Percentiles rank a stretch among this genome's conserved stretches.
These are phyloP conservation scores for Maniola hyperantus DNA, from an alignment of 2,888 invertebrate genomes.

Conservation along the genomic window DNA sequence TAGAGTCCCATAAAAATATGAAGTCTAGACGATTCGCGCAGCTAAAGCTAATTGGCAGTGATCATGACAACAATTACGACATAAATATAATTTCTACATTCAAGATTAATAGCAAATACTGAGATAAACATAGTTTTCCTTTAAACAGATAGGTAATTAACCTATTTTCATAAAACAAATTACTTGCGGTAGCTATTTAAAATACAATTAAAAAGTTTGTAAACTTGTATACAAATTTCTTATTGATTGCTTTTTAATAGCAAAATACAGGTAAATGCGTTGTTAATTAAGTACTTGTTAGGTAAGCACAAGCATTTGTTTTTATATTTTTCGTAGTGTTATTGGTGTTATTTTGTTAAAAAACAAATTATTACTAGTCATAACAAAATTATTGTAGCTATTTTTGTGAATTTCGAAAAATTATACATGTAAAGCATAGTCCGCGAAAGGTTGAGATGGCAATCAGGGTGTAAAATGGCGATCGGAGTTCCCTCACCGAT, in stretches of 20 bases:
- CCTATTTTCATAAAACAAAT: background rate
- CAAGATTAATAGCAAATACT: background rate
- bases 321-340: background rate
- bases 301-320: background rate
- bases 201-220: slow-evolving; percentile 5
- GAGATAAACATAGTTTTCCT: background rate
- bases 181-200: slow-evolving; percentile 1
- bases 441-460: too few relatives aligned
- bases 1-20: too few relatives aligned
- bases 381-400: too few relatives aligned
- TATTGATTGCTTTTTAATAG: slow-evolving; percentile 15
- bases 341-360: too few relatives aligned
- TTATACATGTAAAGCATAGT: too few relatives aligned
- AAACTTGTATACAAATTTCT: background rate
- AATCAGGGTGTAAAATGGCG: too few relatives aligned
- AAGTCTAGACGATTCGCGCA: too few relatives aligned
- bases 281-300: background rate
- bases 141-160: background rate
- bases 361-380: background rate
- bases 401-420: too few relatives aligned
- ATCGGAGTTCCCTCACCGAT: too few relatives aligned
- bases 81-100: too few relatives aligned
- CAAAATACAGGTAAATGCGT: background rate
- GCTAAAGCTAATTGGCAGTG: too few relatives aligned
- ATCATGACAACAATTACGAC: too few relatives aligned